Evolutionary conservation across 2,113 vertebrate species (phyloP), one percentile per base, ranked within the genome.

Genomic region (Glaucomys volans): DNA sequence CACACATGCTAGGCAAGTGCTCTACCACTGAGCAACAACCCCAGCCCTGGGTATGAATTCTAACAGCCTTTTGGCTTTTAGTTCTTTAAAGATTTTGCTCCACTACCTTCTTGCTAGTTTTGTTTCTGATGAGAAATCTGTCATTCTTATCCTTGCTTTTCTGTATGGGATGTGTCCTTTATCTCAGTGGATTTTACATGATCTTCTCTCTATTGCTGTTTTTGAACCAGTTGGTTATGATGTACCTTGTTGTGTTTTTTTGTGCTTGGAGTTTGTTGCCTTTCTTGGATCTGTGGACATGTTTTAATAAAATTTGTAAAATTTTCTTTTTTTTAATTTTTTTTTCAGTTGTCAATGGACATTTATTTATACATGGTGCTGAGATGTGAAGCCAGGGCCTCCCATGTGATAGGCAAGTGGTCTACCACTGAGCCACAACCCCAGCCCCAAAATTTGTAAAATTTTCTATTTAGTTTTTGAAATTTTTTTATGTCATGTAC

Each of bases 231-330:
- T 87, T 77, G 28, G n/a, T 77, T 83, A 72, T 40, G 17, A 62
- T 62, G 16, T n/a, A 12, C 8, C 40, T 82, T 75, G 8, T 11
- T 40, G 64, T 40, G 74, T 44, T 85, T 85, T 80, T 72, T n/a
- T n/a, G 26, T 42, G 30, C 35, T 72, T 85, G 12, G 64, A 84
- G 17, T 47, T 79, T 69, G 75, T 84, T 90, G 20, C 72, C 8
- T 28, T 71, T 87, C 26, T 66, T 54, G 62, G 37, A 72, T 67
- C 32, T 66, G 37, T 50, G 4, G 4, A 14, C 32, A 80, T 92
- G 13, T 74, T 92, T 85, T 95, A 26, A 85, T 92, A 50, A 92
- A 84, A 92, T 71, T 91, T 71, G 18, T 57, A 94, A 74, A 71
- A 35, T 28, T 52, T 83, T 86, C 59, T 90, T 22, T n/a, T n/a